Base-by-base conservation (phyloP, 2,113 vertebrate genomes). In the Vanacampus margaritifer region DNA sequence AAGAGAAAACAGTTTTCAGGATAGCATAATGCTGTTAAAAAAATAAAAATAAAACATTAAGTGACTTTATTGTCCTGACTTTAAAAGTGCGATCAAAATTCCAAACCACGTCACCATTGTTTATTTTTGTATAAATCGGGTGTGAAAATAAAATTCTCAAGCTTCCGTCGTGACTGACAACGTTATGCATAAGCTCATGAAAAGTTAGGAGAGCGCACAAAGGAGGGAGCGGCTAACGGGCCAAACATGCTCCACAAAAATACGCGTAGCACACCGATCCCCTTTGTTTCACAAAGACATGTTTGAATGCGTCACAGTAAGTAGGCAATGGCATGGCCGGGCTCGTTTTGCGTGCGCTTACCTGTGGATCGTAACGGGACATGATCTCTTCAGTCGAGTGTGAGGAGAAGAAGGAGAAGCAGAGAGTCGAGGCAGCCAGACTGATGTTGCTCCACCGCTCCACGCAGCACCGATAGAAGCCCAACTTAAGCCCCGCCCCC, bases 401-500 rank as follows among this genome's bases (percentile, higher is more conserved):
- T 66, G 78, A 73, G 80, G 76, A 87, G 79, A 74, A 73, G 79
- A 17, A 62, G 60, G 24, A 62, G 60, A 32, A 37, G 14, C 28
- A 37, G 58, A 56, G n/a, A 56, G 24, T 36, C 79, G 78, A 84
- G 71, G 67, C 69, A 74, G 75, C 74, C 75, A 70, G 83, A 81
- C 72, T 80, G 80, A 80, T 64, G 75, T 84, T 79, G 66, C 57
- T 85, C 79, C 81, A 80, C 77, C 68, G 69, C 79, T 37, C 66
- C 64, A 63, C 72, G 72, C 75, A 68, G 53, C 74, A 80, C 84
- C 84, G 91, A 67, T 88, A 83, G 88, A 84, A 91, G 78, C 84
- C 81, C 88, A 87, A 80, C 72, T 45, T 74, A 87, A 84, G 94
- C 93, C 91, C 94, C 94, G 92, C 94, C 95, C 93, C 90, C 87